Evolutionary conservation across 2,888 invertebrate genomes (phyloP).

Genomic region (Yponomeuta evonymella): DNA sequence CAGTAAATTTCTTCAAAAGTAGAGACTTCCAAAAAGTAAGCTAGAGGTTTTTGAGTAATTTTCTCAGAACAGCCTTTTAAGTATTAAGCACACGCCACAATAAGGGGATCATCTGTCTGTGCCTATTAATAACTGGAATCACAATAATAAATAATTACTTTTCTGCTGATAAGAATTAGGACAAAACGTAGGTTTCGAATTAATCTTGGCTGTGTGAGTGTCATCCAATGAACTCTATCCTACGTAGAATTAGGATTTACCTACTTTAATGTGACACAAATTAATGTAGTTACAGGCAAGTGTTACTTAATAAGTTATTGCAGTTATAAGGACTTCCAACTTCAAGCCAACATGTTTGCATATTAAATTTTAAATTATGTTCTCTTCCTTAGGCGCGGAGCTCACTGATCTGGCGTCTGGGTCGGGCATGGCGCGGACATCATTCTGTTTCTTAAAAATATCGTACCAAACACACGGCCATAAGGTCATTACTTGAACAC

Average conservation of each 20-base stretch:
- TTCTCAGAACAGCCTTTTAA: not conserved
- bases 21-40: not conserved
- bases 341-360: too few species aligned
- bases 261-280: not conserved
- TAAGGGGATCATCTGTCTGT: conserved; percentile 19
- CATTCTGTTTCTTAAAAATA: too few species aligned
- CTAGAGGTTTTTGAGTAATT: not conserved
- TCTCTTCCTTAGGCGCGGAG: too few species aligned
- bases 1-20: not conserved
- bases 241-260: not conserved
- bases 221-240: conserved; percentile 23
- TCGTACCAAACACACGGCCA: too few species aligned
- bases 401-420: too few species aligned
- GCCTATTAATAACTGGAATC: conserved; percentile 7
- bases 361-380: too few species aligned
- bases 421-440: too few species aligned
- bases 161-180: conserved; percentile 14
- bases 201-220: conserved; percentile 42
- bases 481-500: too few species aligned
- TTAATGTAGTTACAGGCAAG: not conserved
- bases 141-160: conserved; percentile 11
- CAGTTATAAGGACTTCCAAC: too few species aligned
- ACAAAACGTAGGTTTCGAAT: not conserved
- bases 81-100: not conserved
- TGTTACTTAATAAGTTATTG: not conserved